Conservation (phyloP, 2,888 invertebrate genomes). For the Lissocephala sabroskyi region DNA sequence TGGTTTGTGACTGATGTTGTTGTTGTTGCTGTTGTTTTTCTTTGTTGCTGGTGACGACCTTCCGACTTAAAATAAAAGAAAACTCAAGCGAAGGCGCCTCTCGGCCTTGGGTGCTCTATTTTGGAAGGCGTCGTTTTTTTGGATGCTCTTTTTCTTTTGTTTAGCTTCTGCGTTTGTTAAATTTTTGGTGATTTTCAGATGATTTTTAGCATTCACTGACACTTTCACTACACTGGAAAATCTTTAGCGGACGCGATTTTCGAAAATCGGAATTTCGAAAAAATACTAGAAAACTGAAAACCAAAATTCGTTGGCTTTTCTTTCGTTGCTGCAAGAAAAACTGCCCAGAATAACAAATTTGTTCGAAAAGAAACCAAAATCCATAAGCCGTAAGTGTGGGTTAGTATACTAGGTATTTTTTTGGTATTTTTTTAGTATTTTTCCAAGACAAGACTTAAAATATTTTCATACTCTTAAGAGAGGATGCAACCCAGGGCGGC, state of each 20-base stretch:
- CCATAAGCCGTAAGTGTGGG: constrained; percentile 3
- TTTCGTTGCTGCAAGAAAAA: constrained; percentile 29
- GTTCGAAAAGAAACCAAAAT: constrained; percentile 6
- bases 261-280: too few species aligned
- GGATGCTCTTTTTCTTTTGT: constrained; percentile 23
- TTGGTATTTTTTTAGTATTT: too few species aligned
- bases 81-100: too few species aligned
- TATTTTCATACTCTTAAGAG: neutral
- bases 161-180: constrained; percentile 3
- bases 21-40: constrained; percentile 29
- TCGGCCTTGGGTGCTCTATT: too few species aligned
- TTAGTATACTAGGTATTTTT: too few species aligned
- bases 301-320: neutral
- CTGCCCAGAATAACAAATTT: constrained; percentile 63
- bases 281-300: too few species aligned
- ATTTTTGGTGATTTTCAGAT: constrained; percentile 6
- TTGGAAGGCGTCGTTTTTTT: constrained; percentile 17
- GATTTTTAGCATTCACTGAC: too few species aligned
- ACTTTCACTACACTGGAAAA: constrained; percentile 25
- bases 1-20: constrained; percentile 16
- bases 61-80: too few species aligned
- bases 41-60: constrained; percentile 11
- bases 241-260: constrained; percentile 3
- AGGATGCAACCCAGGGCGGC: constrained; percentile 37
- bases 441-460: neutral